Conservation (phyloP, 2,113 vertebrate genomes). For the Cololabis saira region DNA sequence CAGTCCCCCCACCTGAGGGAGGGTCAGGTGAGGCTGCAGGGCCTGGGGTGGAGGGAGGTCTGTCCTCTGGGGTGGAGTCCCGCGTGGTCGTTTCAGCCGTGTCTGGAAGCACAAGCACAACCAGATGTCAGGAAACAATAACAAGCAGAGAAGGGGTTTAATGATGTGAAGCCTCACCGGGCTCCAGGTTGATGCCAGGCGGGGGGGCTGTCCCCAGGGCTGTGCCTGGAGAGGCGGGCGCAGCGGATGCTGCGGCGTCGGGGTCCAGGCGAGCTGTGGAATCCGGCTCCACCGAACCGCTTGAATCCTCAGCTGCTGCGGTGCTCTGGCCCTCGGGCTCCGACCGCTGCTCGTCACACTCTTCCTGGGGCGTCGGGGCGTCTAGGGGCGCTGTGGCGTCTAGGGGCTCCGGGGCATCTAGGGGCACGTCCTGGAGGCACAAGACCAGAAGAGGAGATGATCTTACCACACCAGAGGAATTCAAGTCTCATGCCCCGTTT, state of each 20-base stretch:
- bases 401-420: too few relatives aligned
- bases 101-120: slow-evolving; percentile 4
- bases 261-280: neutral
- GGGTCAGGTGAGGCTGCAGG: neutral
- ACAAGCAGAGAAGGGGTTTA: too few relatives aligned
- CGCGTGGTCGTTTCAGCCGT: rapidly evolving
- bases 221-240: neutral
- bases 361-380: neutral
- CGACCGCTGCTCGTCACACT: neutral
- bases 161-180: slow-evolving; percentile 9
- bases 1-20: neutral
- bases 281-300: neutral
- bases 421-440: slow-evolving; percentile 34
- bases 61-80: neutral
- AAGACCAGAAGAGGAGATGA: neutral
- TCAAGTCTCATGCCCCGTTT: too few relatives aligned
- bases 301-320: neutral
- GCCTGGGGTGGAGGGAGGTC: neutral
- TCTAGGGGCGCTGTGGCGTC: slow-evolving; percentile 8
- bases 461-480: too few relatives aligned
- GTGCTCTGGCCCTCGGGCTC: neutral
- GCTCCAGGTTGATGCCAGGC: neutral
- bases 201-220: neutral
- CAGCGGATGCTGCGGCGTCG: neutral
- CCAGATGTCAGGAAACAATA: neutral